Evolutionary conservation across 2,888 invertebrate genomes (phyloP).

Genomic region (Spialia ferax): DNA sequence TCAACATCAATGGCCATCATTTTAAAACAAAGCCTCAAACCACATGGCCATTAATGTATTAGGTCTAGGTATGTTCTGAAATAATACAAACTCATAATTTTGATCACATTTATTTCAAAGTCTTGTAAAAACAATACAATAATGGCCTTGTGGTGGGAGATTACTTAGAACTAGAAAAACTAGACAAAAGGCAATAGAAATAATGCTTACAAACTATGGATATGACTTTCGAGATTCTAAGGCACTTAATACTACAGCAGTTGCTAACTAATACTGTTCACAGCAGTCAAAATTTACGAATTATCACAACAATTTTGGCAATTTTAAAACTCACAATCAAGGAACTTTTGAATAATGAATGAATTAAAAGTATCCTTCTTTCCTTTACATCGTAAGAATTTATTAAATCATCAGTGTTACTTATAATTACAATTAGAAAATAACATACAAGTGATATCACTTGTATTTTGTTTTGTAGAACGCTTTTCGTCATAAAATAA

Average conservation of each 20-base stretch:
- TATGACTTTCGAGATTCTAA: slow-evolving; percentile 46
- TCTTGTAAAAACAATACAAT: slow-evolving; percentile 70
- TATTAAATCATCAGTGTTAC: too few species aligned
- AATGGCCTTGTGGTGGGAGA: slow-evolving; percentile 80
- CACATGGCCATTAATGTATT: slow-evolving; percentile 83
- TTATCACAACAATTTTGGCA: slow-evolving; percentile 45
- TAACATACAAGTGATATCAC: too few species aligned
- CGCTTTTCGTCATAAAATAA: neutral
- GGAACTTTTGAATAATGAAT: slow-evolving; percentile 35
- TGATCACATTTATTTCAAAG: slow-evolving; percentile 67
- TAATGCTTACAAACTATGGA: slow-evolving; percentile 52
- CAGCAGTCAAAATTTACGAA: slow-evolving; percentile 49
- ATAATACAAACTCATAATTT: slow-evolving; percentile 68
- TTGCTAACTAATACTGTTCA: slow-evolving; percentile 55
- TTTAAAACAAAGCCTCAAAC: slow-evolving; percentile 51
- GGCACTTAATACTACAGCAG: slow-evolving; percentile 49
- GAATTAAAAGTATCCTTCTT: too few species aligned
- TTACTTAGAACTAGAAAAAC: slow-evolving; percentile 41
- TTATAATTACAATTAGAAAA: too few species aligned
- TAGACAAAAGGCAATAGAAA: slow-evolving; percentile 23
- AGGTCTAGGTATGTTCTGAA: slow-evolving; percentile 60
- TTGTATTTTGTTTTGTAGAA: too few species aligned
- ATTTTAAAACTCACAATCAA: slow-evolving; percentile 36
- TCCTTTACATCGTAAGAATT: too few species aligned
- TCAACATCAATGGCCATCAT: slow-evolving; percentile 79